These are phyloP conservation scores for Agriotes lineatus DNA, from an alignment of 2,888 invertebrate species.

Conservation along the genomic window DNA sequence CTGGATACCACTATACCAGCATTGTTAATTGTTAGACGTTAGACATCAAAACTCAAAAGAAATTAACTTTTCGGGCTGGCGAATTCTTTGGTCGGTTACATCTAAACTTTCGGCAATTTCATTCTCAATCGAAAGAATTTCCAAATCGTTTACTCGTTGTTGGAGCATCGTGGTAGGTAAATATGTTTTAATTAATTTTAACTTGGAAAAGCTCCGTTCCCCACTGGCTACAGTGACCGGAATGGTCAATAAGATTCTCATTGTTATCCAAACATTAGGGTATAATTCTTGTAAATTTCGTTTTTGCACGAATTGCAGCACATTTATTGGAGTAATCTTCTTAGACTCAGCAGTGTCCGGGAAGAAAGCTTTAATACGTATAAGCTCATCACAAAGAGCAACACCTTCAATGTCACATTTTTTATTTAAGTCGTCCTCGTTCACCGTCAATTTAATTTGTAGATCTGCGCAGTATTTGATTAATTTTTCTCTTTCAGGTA, in stretches of 20 bases:
- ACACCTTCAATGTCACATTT: background rate
- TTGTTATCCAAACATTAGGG: constrained; percentile 41
- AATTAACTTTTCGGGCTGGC: too few species aligned
- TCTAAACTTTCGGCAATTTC: too few species aligned
- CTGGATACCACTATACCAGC: too few species aligned
- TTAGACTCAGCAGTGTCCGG: too few species aligned
- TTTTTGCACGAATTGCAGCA: background rate
- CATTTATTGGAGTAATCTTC: too few species aligned
- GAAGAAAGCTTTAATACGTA: too few species aligned
- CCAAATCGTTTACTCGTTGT: constrained; percentile 34
- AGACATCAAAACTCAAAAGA: too few species aligned
- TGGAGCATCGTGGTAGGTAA: constrained; percentile 46
- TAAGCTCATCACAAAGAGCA: too few species aligned
- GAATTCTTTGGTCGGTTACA: too few species aligned
- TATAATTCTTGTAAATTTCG: background rate
- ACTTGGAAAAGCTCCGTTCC: constrained; percentile 43
- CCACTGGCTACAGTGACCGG: constrained; percentile 45
- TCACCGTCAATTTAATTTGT: background rate
- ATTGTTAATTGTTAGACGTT: too few species aligned
- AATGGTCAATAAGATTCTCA: constrained; percentile 46
- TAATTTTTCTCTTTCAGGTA: background rate
- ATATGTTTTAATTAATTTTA: constrained; percentile 45
- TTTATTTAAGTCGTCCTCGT: too few species aligned
- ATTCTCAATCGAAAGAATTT: constrained; percentile 22
- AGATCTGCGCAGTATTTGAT: background rate